phyloP scores from a whole-genome alignment of 2,888 invertebrate species.

The Emmelina monodactyla region DNA sequence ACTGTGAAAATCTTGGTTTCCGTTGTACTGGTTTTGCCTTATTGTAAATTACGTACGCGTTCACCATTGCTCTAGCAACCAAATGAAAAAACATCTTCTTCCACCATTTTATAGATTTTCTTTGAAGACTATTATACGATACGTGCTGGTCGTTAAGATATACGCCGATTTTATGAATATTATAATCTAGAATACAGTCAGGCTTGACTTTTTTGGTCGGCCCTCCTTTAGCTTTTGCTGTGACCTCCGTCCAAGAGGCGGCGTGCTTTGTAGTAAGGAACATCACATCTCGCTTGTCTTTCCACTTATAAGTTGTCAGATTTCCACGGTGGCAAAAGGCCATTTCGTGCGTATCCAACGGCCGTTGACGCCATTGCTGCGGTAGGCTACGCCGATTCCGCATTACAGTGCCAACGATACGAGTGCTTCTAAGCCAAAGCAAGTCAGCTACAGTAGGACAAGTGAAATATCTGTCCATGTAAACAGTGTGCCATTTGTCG shows the following conservation, averaged over 20 bases:
- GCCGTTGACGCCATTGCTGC: constrained; percentile 9
- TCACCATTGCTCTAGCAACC: constrained; percentile 6
- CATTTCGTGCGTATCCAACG: constrained; percentile 8
- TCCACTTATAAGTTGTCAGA: constrained; percentile 17
- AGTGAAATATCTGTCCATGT: constrained; percentile 12
- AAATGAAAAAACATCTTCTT: constrained; percentile 15
- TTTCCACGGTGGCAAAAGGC: constrained; percentile 14
- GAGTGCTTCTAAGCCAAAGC: constrained; percentile 9
- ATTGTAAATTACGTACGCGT: constrained; percentile 7
- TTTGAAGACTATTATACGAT: constrained; percentile 11
- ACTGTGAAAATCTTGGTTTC: background rate
- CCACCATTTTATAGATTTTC: constrained; percentile 15
- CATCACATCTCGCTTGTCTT: constrained; percentile 15
- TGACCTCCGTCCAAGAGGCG: constrained; percentile 10
- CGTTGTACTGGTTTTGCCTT: constrained; percentile 1
- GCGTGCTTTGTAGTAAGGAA: constrained; percentile 11
- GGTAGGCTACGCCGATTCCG: constrained; percentile 11
- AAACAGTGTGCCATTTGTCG: constrained; percentile 16
- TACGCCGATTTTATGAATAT: constrained; percentile 11
- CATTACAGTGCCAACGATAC: constrained; percentile 11
- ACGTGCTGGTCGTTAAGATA: constrained; percentile 13
- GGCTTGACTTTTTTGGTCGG: constrained; percentile 11
- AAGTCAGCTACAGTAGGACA: constrained; percentile 8
- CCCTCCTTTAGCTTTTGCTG: constrained; percentile 8
- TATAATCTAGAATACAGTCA: constrained; percentile 13